Percentiles rank a stretch among this genome's conserved stretches.
phyloP scores from a whole-genome alignment of 2,888 invertebrate genomes.

The Ichneumoninae sp. region DNA sequence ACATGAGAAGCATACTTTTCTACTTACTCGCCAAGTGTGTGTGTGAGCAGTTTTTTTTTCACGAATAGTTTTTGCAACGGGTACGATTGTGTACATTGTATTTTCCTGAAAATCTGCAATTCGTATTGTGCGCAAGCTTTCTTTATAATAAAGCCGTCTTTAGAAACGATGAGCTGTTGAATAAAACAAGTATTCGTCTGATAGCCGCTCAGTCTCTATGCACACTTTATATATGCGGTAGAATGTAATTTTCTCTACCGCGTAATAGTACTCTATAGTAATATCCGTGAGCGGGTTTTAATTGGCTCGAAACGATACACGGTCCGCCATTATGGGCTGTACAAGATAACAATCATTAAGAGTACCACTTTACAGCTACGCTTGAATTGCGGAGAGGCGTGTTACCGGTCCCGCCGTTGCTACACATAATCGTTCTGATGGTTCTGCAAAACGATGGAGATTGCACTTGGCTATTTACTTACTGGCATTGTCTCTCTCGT shows the following conservation, averaged over 20 bases:
- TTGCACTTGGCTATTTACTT: slow-evolving; percentile 37
- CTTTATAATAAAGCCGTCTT: neutral
- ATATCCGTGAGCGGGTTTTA: slow-evolving; percentile 49
- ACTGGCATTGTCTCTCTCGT: slow-evolving; percentile 14
- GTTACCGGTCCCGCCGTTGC: neutral
- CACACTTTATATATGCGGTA: neutral
- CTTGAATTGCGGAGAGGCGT: slow-evolving; percentile 47
- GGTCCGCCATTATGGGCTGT: slow-evolving; percentile 38
- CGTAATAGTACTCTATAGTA: slow-evolving; percentile 36
- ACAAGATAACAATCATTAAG: slow-evolving; percentile 60
- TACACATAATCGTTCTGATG: neutral
- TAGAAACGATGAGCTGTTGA: slow-evolving; percentile 4
- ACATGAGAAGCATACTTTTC: neutral
- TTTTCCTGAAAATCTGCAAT: slow-evolving; percentile 5
- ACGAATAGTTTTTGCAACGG: neutral
- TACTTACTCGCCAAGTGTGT: neutral
- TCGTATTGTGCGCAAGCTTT: neutral
- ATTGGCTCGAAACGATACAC: slow-evolving; percentile 49
- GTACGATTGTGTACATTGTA: neutral
- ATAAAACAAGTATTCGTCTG: slow-evolving; percentile 15
- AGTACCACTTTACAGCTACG: slow-evolving; percentile 58
- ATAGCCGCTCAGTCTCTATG: neutral
- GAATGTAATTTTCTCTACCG: slow-evolving; percentile 31
- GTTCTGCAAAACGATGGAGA: slow-evolving; percentile 43
- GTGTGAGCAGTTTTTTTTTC: neutral